Evolutionary conservation across 30 jellyfish, hydroid and myxozoan species (phyloP), one percentile per base, ranked within the genome.

Genomic region (Catostylus mosaicus): DNA sequence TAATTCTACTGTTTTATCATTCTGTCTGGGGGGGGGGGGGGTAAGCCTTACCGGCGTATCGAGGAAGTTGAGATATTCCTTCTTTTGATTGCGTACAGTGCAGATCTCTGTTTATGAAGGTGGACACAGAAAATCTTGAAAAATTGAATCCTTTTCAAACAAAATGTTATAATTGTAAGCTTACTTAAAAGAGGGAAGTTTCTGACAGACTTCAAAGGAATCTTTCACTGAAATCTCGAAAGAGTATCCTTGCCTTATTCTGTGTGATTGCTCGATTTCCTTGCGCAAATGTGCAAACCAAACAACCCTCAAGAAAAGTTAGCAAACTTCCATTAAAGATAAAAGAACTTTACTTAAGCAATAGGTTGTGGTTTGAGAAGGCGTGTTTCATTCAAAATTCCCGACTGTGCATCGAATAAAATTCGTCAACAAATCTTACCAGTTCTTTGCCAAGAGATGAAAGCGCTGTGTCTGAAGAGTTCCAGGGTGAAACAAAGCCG

Each of bases 391-490:
- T 7, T 9, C 24, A 33, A 27, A 4, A 4, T 50, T 50, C 5
- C 63, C 14, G 24, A 2, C 26, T 16, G 6, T 16, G 20, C 63
- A 10, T 50, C 63, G 20, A 5, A 0, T 3, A 16, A 0, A 3
- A n/a, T n/a, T n/a, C 9, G 31, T 0, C 29, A 22, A 46, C 66
- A 47, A 43, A 23, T 40, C 96, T 84, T 31, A 90, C 97, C 94
- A 90, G 48, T 40, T 90, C 97, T 47, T 84, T 65, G 19, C 97
- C 97, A 59, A 90, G 88, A 7, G 79, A 35, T 12, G 90, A 68
- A 12, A 85, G 75, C 14, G 91, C 80, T 19, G 56, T 36, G 62
- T 51, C 88, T 6, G 90, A 20, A 20, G 75, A 27, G 47, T 90
- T 74, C 75, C 80, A 51, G 0, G 96, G 97, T 20, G 96, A 75